These are phyloP conservation scores for Exephanes ischioxanthus DNA, from an alignment of 2,888 invertebrate genomes.

Conservation along the genomic window DNA sequence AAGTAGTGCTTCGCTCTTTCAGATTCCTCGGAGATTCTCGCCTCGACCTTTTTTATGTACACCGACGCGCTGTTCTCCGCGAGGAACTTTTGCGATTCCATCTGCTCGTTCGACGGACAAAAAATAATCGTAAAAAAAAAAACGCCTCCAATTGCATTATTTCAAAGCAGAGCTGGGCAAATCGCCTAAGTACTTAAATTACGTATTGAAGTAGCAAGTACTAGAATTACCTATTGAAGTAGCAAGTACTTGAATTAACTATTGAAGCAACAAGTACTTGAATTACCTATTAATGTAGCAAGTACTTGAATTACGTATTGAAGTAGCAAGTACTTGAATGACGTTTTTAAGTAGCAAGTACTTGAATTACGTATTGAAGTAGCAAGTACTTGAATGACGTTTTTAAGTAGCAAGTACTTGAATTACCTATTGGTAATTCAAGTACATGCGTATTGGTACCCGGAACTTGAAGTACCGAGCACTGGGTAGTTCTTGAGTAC, in stretches of 20 bases:
- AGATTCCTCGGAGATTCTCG: conserved; percentile 98
- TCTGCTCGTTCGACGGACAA: conserved; percentile 84
- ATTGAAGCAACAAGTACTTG: too few relatives aligned
- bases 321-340: too few relatives aligned
- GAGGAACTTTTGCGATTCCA: conserved; percentile 99
- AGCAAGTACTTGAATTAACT: not conserved
- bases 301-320: not conserved
- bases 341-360: too few relatives aligned
- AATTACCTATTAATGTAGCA: not conserved
- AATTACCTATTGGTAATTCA: too few relatives aligned
- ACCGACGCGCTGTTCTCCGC: conserved; percentile 99
- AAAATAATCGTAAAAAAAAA: not conserved
- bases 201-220: too few relatives aligned
- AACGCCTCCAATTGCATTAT: not conserved
- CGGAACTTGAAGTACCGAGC: not conserved
- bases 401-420: too few relatives aligned
- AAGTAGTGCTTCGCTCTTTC: conserved; percentile 99
- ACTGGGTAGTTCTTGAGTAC: too few relatives aligned
- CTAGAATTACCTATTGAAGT: too few relatives aligned
- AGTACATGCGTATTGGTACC: too few relatives aligned
- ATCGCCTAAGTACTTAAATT: too few relatives aligned
- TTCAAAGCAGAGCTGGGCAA: not conserved
- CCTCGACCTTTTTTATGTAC: conserved; percentile 99
- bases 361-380: too few relatives aligned
- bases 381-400: too few relatives aligned